Evolutionary conservation across 2,888 invertebrate genomes (phyloP), one percentile per base, ranked within the genome.

Genomic region (Heliconius hortense): DNA sequence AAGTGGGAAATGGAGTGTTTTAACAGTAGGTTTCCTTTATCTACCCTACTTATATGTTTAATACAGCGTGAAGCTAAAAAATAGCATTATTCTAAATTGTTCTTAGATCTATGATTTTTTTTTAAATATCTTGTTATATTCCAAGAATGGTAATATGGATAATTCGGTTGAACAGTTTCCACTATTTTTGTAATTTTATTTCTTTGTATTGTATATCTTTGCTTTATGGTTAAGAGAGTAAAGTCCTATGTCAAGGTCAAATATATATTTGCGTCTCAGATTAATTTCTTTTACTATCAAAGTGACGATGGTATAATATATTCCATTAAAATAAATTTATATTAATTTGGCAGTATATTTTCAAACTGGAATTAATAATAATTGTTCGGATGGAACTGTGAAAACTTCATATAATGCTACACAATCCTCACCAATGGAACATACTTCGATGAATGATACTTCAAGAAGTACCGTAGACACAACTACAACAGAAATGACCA

Each of bases 401-500:
- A 15, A 66, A 43, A 39, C 24, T 43, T 39, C 24, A 15, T 26
- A 7, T 39, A 66, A 66, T 5, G 24, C 39, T 24, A 39, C 24
- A 24, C 66, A 39, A 66, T 43, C 66, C 13, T 15, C 66, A 15
- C 18, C 39, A 24, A 18, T 26, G 24, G 66, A 15, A 43, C 24
- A 66, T 18, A 43, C 66, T 2, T 15, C 66, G 2, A 15, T 66
- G 39, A 64, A 39, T n/a, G 35, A 35, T n/a, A 64, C 64, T 35
- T 4, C 13, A n/a, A 35, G 11, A 39, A 64, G 7, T 39, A 13
- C 18, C 8, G 31, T 31, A 4, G 24, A 13, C 7, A 39, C 39
- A 66, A 66, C 66, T 66, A 66, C 66, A 66, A 66, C 39, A 66
- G 39, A 24, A 66, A 43, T 66, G 15, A 39, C 66, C 1, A 66